Percentiles rank a stretch among this genome's conserved stretches.
Conservation (phyloP, 2,888 invertebrate genomes). For the Ormia ochracea region DNA sequence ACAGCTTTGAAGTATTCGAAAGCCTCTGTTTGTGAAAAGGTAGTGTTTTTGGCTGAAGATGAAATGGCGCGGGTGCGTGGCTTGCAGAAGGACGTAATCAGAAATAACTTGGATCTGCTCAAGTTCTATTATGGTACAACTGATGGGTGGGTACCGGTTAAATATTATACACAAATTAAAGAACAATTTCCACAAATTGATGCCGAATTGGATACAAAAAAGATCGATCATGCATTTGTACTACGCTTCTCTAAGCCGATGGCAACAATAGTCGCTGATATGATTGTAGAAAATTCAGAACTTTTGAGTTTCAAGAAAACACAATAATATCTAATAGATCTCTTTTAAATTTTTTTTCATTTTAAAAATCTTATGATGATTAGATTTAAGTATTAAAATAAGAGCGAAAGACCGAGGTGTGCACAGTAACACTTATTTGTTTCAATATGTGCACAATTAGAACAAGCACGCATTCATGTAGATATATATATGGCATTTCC, state of each 20-base stretch:
- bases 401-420: too few relatives aligned
- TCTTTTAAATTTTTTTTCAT: background rate
- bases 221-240: slow-evolving; percentile 88
- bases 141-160: slow-evolving; percentile 90
- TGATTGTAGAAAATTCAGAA: slow-evolving; percentile 70
- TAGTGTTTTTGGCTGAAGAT: slow-evolving; percentile 84
- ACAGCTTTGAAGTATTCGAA: slow-evolving; percentile 80
- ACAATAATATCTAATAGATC: slow-evolving; percentile 23
- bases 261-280: slow-evolving; percentile 76
- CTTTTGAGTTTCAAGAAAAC: slow-evolving; percentile 50
- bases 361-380: too few relatives aligned
- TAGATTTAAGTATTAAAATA: too few relatives aligned
- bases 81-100: slow-evolving; percentile 81
- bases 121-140: slow-evolving; percentile 87
- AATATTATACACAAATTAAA: slow-evolving; percentile 83
- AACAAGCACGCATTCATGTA: too few relatives aligned
- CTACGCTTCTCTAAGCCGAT: slow-evolving; percentile 81
- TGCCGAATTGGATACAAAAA: slow-evolving; percentile 80
- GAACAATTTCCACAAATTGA: slow-evolving; percentile 80
- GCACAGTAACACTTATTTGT: too few relatives aligned
- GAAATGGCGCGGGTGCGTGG: slow-evolving; percentile 87
- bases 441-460: too few relatives aligned
- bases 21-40: slow-evolving; percentile 80
- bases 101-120: slow-evolving; percentile 80
- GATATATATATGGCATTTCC: too few relatives aligned